phyloP scores from a whole-genome alignment of 2,113 vertebrate species.

The Tonatia bakeri region DNA sequence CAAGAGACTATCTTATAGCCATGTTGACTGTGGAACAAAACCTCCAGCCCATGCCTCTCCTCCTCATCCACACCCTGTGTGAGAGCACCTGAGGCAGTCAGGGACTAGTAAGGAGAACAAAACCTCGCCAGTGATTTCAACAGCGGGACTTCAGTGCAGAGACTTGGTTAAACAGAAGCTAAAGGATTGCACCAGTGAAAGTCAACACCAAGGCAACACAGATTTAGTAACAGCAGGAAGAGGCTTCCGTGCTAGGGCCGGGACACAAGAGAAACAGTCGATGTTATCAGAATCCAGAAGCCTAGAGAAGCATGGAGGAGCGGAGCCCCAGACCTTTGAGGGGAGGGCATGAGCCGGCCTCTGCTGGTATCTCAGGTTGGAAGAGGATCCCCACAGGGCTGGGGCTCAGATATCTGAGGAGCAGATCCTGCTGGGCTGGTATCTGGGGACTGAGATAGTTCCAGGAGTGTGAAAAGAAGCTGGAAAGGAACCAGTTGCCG shows the following conservation, averaged over 20 bases:
- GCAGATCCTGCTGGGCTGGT: neutral
- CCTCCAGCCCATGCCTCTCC: rapidly evolving
- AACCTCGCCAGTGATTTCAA: neutral
- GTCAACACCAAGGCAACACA: neutral
- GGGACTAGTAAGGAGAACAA: neutral
- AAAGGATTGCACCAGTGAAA: neutral
- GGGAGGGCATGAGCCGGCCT: neutral
- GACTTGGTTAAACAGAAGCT: neutral
- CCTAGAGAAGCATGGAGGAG: neutral
- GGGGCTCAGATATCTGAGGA: neutral
- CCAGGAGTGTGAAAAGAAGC: neutral
- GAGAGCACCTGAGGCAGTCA: neutral
- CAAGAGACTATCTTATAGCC: neutral
- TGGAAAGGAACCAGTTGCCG: neutral
- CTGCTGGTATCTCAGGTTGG: neutral
- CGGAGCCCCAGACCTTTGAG: neutral
- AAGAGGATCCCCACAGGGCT: neutral
- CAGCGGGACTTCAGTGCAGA: neutral
- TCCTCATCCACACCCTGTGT: neutral
- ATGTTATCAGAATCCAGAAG: neutral
- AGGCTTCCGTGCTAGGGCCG: neutral
- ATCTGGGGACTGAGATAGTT: neutral
- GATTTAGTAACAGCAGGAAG: neutral
- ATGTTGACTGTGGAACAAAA: neutral
- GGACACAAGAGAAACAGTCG: neutral